Base-by-base conservation (phyloP, 2,888 invertebrate genomes). In the Amiota communis region DNA sequence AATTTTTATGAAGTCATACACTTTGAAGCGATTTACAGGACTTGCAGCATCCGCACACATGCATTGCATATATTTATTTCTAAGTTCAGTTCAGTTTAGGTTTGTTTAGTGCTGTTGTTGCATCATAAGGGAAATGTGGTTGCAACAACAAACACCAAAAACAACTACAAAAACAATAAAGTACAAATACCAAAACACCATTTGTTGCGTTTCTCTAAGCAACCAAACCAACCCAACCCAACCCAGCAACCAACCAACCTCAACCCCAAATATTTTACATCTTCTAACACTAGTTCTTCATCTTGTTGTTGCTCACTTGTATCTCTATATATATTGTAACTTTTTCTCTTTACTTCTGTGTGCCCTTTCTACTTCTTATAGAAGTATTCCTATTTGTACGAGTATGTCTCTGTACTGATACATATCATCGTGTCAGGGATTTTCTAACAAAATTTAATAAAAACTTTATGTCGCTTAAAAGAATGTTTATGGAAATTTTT, bases 401-500 rank as follows among this genome's bases (percentile, higher is more conserved):
- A n/a, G n/a, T n/a, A 36, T 36, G 36, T 36, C 36, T 36, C 36
- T 36, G 36, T 36, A 36, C 36, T 36, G 1, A 23, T 36, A 80
- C 81, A 83, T 83, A 83, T 83, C 84, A 80, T 84, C 82, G 83
- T 85, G 84, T 83, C 82, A 79, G 80, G 80, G 83, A 80, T 83
- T 84, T 36, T 83, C 85, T 81, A 86, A 83, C 79, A 83, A 82
- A 87, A 87, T 86, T 87, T 86, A 87, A 87, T 87, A 87, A 87
- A 87, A 87, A 86, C 86, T 87, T 86, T 85, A 87, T 86, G 87
- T 87, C 84, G 84, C 85, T 87, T 84, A 84, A 87, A 87, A 86
- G 86, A 87, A 87, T 87, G 87, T 87, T 86, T 86, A 87, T 87
- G 86, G 86, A 87, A 87, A 87, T 87, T 87, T 86, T 87, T 87